A percentile compares a stretch with the other conserved stretches of the same genome.
These are phyloP conservation scores for Callospermophilus lateralis DNA, from an alignment of 2,113 vertebrate genomes.

Conservation along the genomic window DNA sequence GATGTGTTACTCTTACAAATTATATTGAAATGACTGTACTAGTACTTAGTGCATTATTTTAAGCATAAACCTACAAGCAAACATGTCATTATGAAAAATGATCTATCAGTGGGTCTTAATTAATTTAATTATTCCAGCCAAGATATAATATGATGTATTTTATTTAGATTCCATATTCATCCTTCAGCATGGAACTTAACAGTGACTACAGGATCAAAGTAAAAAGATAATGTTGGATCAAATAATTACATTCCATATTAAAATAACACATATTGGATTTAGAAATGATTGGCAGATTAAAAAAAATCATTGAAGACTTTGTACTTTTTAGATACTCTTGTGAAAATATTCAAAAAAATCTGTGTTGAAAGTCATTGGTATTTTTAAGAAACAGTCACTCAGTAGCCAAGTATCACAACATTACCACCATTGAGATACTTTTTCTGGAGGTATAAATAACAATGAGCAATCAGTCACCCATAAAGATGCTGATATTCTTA, in stretches of 20 bases:
- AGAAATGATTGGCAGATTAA: neutral
- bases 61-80: neutral
- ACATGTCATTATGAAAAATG: neutral
- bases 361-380: neutral
- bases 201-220: neutral
- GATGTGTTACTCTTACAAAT: neutral
- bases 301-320: neutral
- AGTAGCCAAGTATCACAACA: neutral
- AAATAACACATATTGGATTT: neutral
- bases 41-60: neutral
- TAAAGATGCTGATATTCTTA: neutral
- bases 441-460: neutral
- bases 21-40: neutral
- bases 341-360: neutral
- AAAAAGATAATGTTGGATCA: neutral
- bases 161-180: neutral
- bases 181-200: neutral
- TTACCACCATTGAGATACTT: neutral
- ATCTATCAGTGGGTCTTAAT: neutral
- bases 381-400: neutral
- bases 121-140: neutral
- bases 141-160: neutral
- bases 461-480: neutral
- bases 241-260: neutral
- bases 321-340: neutral